Conservation (phyloP, 2,797 vertebrate genomes). For the Graptemys geographica region DNA sequence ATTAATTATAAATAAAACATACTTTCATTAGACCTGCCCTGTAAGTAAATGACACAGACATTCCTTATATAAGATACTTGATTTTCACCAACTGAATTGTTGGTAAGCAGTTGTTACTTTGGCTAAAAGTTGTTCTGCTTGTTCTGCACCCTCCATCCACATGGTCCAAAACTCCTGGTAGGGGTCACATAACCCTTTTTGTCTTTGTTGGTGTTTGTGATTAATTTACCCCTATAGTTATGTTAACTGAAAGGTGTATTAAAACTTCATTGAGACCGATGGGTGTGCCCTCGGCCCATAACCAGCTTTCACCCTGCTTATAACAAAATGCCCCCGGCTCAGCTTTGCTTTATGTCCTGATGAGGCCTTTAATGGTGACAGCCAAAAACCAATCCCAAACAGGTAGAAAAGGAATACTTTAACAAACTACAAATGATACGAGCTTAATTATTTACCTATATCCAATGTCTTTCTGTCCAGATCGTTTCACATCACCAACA, state of each 20-base stretch:
- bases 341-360: not conserved
- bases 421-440: not conserved
- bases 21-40: not conserved
- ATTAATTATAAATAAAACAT: conserved; percentile 14
- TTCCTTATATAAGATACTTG: conserved; percentile 27
- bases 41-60: conserved; percentile 20
- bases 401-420: not conserved
- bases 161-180: not conserved
- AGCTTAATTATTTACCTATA: not conserved
- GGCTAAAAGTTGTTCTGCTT: not conserved
- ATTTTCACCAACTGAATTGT: conserved; percentile 4
- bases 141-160: not conserved
- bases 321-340: not conserved
- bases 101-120: conserved; percentile 20
- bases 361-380: not conserved
- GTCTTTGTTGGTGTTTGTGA: not conserved
- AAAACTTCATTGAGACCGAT: not conserved
- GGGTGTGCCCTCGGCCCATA: not conserved
- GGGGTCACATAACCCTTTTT: not conserved
- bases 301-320: not conserved
- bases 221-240: not conserved
- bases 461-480: not conserved
- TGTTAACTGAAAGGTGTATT: not conserved
- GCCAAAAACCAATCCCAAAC: not conserved
- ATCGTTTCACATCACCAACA: not conserved